phyloP scores from a whole-genome alignment of 2,888 invertebrate genomes.

The Stegana nigrithorax region DNA sequence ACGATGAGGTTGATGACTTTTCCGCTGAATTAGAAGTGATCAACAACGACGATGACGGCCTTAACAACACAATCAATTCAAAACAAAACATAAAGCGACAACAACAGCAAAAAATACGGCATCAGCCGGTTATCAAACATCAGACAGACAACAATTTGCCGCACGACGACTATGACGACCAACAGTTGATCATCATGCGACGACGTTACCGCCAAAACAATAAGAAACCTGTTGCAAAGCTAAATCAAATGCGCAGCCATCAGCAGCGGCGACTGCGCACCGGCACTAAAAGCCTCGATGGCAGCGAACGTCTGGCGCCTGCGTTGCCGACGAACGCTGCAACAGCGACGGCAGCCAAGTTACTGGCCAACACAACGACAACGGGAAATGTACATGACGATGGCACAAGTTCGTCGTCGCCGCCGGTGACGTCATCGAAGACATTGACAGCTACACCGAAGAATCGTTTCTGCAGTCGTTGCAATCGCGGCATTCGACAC shows the following conservation, averaged over 20 bases:
- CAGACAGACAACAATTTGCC: slow-evolving; percentile 32
- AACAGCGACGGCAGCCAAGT: slow-evolving; percentile 4
- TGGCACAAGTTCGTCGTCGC: too few species aligned
- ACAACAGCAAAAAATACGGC: slow-evolving; percentile 32
- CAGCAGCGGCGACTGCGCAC: slow-evolving; percentile 59
- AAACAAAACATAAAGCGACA: slow-evolving; percentile 3
- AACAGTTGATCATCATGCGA: slow-evolving; percentile 55
- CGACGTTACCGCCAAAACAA: slow-evolving; percentile 65
- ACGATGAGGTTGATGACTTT: slow-evolving; percentile 53
- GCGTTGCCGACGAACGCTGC: slow-evolving; percentile 2
- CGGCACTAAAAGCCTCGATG: slow-evolving; percentile 58
- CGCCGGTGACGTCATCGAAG: slow-evolving; percentile 14
- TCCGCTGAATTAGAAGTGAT: slow-evolving; percentile 54
- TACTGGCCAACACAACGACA: slow-evolving; percentile 12
- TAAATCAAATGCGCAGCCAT: slow-evolving; percentile 42
- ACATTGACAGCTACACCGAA: slow-evolving; percentile 23
- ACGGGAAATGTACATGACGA: slow-evolving; percentile 28
- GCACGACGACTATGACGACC: slow-evolving; percentile 20
- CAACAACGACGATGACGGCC: slow-evolving; percentile 32
- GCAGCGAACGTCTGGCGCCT: slow-evolving; percentile 34
- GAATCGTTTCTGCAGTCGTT: slow-evolving; percentile 60
- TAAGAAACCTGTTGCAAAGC: slow-evolving; percentile 42
- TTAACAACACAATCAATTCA: slow-evolving; percentile 2
- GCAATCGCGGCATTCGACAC: slow-evolving; percentile 66
- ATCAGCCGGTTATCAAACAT: too few species aligned